Evolutionary conservation across 1,140 invertebrate genomes (phyloP).

Genomic region (Scylla paramamosain): DNA sequence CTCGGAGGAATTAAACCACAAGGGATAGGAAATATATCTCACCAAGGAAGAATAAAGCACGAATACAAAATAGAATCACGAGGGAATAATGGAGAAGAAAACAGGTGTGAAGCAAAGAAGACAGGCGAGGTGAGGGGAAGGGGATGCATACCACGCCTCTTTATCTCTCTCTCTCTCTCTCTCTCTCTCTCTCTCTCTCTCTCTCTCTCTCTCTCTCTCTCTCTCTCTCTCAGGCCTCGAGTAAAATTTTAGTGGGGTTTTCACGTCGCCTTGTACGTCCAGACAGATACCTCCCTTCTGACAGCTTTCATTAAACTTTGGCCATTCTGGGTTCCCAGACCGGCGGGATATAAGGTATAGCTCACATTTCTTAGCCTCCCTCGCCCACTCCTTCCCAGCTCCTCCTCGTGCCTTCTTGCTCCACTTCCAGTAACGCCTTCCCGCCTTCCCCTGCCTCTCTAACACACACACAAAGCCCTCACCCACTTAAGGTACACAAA

Average conservation of each 20-base stretch:
- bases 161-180: too few relatives aligned
- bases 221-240: not conserved
- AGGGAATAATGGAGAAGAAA: not conserved
- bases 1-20: too few relatives aligned
- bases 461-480: too few relatives aligned
- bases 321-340: not conserved
- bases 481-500: too few relatives aligned
- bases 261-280: not conserved
- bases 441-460: too few relatives aligned
- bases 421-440: too few relatives aligned
- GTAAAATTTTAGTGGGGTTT: not conserved
- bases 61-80: too few relatives aligned
- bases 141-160: not conserved
- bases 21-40: too few relatives aligned
- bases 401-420: too few relatives aligned
- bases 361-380: not conserved
- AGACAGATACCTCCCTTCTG: not conserved
- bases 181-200: too few relatives aligned
- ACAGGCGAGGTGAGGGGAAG: not conserved
- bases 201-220: too few relatives aligned
- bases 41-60: too few relatives aligned
- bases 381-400: not conserved
- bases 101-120: not conserved
- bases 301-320: slow-evolving; percentile 23
- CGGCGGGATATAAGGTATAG: not conserved